Evolutionary conservation across 2,113 vertebrate genomes (phyloP), one percentile per base, ranked within the genome.

Genomic region (Corythaeola cristata): DNA sequence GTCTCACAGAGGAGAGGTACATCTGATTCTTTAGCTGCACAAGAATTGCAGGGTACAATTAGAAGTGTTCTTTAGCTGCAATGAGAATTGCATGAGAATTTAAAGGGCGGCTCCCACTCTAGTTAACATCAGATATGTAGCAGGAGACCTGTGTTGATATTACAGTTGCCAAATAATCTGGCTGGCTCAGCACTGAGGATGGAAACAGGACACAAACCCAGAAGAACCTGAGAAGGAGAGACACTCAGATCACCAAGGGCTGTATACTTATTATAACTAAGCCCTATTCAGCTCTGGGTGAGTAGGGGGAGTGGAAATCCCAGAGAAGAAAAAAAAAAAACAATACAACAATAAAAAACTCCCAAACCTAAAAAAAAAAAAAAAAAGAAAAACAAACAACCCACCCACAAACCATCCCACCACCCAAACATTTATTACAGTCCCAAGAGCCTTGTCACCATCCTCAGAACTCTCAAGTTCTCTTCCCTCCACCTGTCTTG

Each of bases 261-360:
- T 79, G 14, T 14, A 72, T 4, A 39, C 7, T 7, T 33, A 52
- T 26, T 8, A n/a, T 62, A 74, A 67, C 1, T 22, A 49, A 79
- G 28, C 2, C 11, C 13, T 10, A 1, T 2, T 55, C 2, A 1
- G 8, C 15, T 30, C 1, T 1, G 1, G 35, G 11, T 2, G 2
- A 23, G 5, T 9, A 45, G 11, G 14, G 4, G 12, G 8, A 23
- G 24, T 17, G 12, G 35, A 85, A 93, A 81, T 60, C 9, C 6
- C 16, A 66, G n/a, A n/a, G n/a, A n/a, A n/a, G n/a, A n/a, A n/a
- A 12, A 9, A 19, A 35, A 93, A 47, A 52, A 50, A 77, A 9
- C 41, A 74, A 44, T 11, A 45, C 14, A 12, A 76, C 39, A 39
- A 39, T 39, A 88, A n/a, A 44, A 3, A 0, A 5, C 0, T 4